These are phyloP conservation scores for Drosophila micromelanica DNA, from an alignment of 1,140 invertebrate genomes.

Conservation along the genomic window DNA sequence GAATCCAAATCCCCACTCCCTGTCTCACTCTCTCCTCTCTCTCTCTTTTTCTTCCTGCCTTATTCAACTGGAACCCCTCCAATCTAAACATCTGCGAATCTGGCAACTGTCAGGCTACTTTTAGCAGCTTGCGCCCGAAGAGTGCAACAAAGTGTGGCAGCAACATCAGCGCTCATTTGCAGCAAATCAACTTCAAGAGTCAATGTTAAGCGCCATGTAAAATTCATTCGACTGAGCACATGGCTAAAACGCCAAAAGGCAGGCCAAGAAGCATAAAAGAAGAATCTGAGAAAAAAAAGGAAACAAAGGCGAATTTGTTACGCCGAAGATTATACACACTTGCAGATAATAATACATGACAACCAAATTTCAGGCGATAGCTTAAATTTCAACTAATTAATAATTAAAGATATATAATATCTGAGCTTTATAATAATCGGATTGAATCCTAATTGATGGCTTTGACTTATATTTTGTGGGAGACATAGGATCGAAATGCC, in stretches of 20 bases:
- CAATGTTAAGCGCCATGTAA: constrained; percentile 67
- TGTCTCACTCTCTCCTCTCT: neutral
- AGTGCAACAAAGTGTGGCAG: constrained; percentile 36
- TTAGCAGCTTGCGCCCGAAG: constrained; percentile 37
- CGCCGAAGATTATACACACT: neutral
- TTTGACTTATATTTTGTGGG: too few species aligned
- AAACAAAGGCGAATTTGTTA: neutral
- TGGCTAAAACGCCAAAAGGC: constrained; percentile 21
- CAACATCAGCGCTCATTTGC: constrained; percentile 59
- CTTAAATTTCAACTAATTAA: too few species aligned
- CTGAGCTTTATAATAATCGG: too few species aligned
- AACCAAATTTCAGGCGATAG: too few species aligned
- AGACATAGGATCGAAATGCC: too few species aligned
- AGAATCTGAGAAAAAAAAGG: neutral
- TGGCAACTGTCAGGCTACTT: constrained; percentile 42
- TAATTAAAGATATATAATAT: too few species aligned
- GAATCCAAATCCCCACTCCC: constrained; percentile 30
- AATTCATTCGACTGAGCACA: constrained; percentile 70
- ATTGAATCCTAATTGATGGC: too few species aligned
- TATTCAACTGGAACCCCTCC: neutral
- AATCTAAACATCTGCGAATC: constrained; percentile 17
- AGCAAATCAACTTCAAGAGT: constrained; percentile 67
- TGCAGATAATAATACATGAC: too few species aligned
- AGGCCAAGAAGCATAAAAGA: constrained; percentile 3
- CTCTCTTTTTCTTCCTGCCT: neutral